Conservation (phyloP, 2,888 invertebrate genomes). For the Plusia festucae region DNA sequence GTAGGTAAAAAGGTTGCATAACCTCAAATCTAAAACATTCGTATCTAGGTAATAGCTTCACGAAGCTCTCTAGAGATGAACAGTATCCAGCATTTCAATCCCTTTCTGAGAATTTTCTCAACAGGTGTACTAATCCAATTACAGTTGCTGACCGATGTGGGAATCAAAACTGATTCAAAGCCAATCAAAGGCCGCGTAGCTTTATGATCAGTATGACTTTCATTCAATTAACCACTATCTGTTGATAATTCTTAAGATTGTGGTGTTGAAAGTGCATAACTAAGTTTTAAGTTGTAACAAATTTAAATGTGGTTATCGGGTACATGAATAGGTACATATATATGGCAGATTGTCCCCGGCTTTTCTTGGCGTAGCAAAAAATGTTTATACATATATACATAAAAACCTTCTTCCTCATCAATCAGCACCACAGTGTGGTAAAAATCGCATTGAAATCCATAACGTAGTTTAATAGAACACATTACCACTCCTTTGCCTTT, state of each 20-base stretch:
- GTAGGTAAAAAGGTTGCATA: no score
- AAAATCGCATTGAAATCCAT: no score
- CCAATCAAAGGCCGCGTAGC: slow-evolving; percentile 43
- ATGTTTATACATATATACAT: no score
- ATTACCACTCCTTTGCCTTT: no score
- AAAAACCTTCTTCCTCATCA: no score
- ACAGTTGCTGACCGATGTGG: slow-evolving; percentile 26
- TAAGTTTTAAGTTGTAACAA: background rate
- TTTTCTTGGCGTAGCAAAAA: no score
- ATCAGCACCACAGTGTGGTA: no score
- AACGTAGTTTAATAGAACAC: no score
- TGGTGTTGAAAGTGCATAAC: slow-evolving; percentile 1
- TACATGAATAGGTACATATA: no score
- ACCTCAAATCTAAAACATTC: background rate
- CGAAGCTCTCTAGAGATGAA: background rate
- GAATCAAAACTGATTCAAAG: slow-evolving; percentile 40
- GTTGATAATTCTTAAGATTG: slow-evolving; percentile 16
- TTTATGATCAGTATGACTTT: slow-evolving; percentile 17
- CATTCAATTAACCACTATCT: slow-evolving; percentile 36
- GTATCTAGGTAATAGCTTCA: background rate
- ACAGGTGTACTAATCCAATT: slow-evolving; percentile 46
- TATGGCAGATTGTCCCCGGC: no score
- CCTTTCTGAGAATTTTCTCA: slow-evolving; percentile 30
- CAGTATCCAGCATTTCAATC: background rate
- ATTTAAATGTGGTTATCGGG: no score